phyloP scores from a whole-genome alignment of 2,797 vertebrate genomes.

The Crenuchus spilurus region DNA sequence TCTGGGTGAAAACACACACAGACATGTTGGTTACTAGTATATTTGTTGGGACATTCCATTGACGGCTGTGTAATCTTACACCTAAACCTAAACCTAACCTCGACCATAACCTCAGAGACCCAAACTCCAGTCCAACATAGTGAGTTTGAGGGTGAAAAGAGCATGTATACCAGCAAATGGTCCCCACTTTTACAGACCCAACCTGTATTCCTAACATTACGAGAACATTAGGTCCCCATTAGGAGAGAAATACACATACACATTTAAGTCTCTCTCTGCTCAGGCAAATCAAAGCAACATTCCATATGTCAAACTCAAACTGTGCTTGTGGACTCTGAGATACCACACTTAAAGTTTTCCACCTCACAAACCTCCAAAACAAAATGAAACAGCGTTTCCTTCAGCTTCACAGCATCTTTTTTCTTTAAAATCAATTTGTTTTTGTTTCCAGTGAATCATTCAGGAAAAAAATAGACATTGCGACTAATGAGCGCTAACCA shows the following conservation, averaged over 20 bases:
- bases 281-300: slow-evolving; percentile 43
- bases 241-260: slow-evolving; percentile 21
- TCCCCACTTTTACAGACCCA: too few relatives aligned
- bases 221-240: too few relatives aligned
- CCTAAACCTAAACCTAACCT: too few relatives aligned
- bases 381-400: slow-evolving; percentile 53
- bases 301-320: slow-evolving; percentile 42
- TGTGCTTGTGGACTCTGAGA: slow-evolving; percentile 32
- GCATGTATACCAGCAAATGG: too few relatives aligned
- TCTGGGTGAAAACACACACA: slow-evolving; percentile 27
- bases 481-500: slow-evolving; percentile 14
- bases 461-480: neutral
- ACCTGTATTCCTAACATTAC: too few relatives aligned
- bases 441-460: slow-evolving; percentile 18
- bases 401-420: slow-evolving; percentile 58
- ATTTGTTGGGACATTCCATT: too few relatives aligned
- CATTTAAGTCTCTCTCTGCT: slow-evolving; percentile 33
- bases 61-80: too few relatives aligned
- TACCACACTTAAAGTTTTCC: slow-evolving; percentile 54
- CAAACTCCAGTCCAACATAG: too few relatives aligned
- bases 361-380: slow-evolving; percentile 36
- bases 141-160: too few relatives aligned
- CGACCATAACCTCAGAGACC: too few relatives aligned
- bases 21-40: too few relatives aligned
- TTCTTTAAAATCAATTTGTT: slow-evolving; percentile 48